Conservation (phyloP, 1,140 invertebrate genomes). For the Thaumatotibia leucotreta region DNA sequence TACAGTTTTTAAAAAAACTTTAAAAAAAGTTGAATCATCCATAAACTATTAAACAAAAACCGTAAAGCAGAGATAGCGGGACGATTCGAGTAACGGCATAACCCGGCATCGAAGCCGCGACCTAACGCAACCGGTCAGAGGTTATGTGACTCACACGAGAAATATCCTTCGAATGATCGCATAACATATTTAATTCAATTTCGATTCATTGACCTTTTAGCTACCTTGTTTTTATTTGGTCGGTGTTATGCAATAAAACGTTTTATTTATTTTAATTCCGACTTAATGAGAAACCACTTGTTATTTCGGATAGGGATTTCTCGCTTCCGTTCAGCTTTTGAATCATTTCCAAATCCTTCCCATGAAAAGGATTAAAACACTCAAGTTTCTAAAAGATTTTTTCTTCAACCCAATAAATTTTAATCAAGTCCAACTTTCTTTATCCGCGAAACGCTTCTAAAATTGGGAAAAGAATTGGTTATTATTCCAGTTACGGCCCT, state of each 20-base stretch:
- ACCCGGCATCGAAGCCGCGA: neutral
- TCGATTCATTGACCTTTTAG: neutral
- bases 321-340: neutral
- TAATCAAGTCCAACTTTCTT: slow-evolving; percentile 4
- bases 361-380: neutral
- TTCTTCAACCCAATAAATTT: neutral
- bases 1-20: too few species aligned
- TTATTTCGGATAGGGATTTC: too few species aligned
- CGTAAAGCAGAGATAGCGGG: too few species aligned
- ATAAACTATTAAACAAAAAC: too few species aligned
- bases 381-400: neutral
- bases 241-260: too few species aligned
- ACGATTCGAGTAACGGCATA: neutral
- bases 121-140: neutral
- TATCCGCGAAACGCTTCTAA: neutral
- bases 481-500: neutral
- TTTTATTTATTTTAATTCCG: too few species aligned
- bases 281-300: too few species aligned
- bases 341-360: neutral
- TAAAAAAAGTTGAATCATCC: too few species aligned
- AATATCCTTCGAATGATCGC: neutral
- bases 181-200: neutral
- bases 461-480: slow-evolving; percentile 8
- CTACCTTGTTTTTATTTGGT: too few species aligned
- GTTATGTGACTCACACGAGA: neutral